These are phyloP conservation scores for Rhombomys opimus DNA, from an alignment of 2,113 vertebrate species.

Conservation along the genomic window DNA sequence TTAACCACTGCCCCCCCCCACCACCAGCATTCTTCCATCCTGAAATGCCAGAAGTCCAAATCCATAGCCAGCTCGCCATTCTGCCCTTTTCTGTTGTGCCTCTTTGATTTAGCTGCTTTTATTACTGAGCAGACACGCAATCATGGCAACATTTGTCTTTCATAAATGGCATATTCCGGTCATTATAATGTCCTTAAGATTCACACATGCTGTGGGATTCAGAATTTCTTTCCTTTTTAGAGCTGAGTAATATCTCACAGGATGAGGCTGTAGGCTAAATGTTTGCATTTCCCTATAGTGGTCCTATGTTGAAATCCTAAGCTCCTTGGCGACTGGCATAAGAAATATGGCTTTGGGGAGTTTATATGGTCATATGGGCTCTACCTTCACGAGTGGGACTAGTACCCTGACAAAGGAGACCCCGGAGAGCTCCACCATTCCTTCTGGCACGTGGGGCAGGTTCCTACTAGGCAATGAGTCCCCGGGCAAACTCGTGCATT, in stretches of 20 bases:
- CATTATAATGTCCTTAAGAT: background rate
- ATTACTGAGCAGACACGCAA: background rate
- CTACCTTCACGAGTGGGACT: background rate
- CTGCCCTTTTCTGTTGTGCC: background rate
- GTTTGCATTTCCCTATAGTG: background rate
- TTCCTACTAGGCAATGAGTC: background rate
- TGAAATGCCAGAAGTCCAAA: background rate
- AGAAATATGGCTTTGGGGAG: background rate
- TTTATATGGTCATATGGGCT: background rate
- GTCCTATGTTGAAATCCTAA: background rate
- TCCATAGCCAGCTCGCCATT: background rate
- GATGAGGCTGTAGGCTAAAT: background rate
- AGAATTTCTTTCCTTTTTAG: slow-evolving; percentile 21
- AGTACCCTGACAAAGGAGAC: background rate
- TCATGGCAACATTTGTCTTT: background rate
- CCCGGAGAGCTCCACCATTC: background rate
- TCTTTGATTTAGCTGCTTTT: slow-evolving; percentile 19
- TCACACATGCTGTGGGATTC: background rate
- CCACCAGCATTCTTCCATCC: background rate
- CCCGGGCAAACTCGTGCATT: background rate
- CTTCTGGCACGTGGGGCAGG: background rate
- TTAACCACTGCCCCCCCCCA: background rate
- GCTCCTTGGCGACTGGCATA: background rate
- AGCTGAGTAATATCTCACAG: background rate
- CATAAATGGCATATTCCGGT: background rate